These are phyloP conservation scores for Drosophila setosimentum DNA, from an alignment of 2,888 invertebrate species.

Conservation along the genomic window DNA sequence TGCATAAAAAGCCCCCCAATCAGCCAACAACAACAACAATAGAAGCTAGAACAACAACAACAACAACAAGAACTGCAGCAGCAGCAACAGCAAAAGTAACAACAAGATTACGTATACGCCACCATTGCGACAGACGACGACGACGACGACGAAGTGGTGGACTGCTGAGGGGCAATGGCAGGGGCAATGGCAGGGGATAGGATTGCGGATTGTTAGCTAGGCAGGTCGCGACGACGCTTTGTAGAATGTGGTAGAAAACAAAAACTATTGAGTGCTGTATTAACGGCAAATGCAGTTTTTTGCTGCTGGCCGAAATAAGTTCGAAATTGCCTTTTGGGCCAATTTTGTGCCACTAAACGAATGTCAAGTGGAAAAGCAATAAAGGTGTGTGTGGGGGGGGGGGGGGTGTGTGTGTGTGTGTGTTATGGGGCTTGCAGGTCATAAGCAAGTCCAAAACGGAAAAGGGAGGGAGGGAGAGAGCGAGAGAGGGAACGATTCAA, in stretches of 20 bases:
- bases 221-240: slow-evolving; percentile 37
- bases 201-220: slow-evolving; percentile 14
- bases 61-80: slow-evolving; percentile 33
- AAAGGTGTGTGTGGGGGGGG: no score
- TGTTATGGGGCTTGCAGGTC: background rate
- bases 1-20: slow-evolving; percentile 65
- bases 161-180: slow-evolving; percentile 1
- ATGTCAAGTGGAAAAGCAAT: slow-evolving; percentile 60
- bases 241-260: slow-evolving; percentile 60
- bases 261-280: slow-evolving; percentile 22
- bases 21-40: slow-evolving; percentile 38
- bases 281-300: slow-evolving; percentile 35
- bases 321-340: slow-evolving; percentile 35
- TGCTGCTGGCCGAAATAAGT: slow-evolving; percentile 43
- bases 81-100: slow-evolving; percentile 37
- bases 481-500: background rate
- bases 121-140: slow-evolving; percentile 57
- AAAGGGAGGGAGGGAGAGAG: background rate
- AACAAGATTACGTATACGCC: slow-evolving; percentile 75
- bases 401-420: background rate
- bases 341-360: slow-evolving; percentile 41
- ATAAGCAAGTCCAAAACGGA: background rate
- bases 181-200: background rate
- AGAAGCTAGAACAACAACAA: slow-evolving; percentile 37
- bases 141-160: slow-evolving; percentile 22